These are phyloP conservation scores for Neodiprion lecontei DNA, from an alignment of 1,140 invertebrate species.

Conservation along the genomic window DNA sequence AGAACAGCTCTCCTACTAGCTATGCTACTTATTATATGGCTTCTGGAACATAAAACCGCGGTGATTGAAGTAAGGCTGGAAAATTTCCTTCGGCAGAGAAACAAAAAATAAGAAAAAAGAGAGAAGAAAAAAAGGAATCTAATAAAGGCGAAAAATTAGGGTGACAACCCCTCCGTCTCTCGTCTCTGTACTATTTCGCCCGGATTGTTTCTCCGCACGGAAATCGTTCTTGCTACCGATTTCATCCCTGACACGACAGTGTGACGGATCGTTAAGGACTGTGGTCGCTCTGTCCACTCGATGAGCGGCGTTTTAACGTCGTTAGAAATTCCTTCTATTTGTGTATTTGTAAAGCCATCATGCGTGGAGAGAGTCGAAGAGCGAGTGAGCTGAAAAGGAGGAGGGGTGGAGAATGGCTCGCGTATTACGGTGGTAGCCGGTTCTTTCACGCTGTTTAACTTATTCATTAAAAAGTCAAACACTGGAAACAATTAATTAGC, in stretches of 20 bases:
- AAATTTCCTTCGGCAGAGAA: not conserved
- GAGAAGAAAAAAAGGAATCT: not conserved
- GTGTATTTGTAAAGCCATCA: not conserved
- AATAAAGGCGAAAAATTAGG: too few species aligned
- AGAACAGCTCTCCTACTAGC: too few species aligned
- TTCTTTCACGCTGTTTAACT: slow-evolving; percentile 47
- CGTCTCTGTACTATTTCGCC: too few species aligned
- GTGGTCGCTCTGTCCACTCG: not conserved
- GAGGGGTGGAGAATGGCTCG: slow-evolving; percentile 28
- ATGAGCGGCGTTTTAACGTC: not conserved
- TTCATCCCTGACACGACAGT: too few species aligned
- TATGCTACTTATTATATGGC: not conserved
- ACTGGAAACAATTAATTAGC: slow-evolving; percentile 60
- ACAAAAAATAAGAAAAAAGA: not conserved
- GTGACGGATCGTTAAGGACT: not conserved
- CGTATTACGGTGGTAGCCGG: slow-evolving; percentile 21
- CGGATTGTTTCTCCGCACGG: too few species aligned
- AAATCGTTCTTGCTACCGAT: too few species aligned
- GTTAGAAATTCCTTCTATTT: not conserved
- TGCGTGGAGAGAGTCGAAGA: not conserved
- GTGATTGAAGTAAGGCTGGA: not conserved
- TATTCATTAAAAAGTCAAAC: slow-evolving; percentile 59
- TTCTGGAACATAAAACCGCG: not conserved
- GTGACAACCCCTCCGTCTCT: too few species aligned
- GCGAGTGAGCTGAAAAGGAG: slow-evolving; percentile 2